Base-by-base conservation (phyloP, 2,888 invertebrate genomes). In the Tubulanus polymorphus region DNA sequence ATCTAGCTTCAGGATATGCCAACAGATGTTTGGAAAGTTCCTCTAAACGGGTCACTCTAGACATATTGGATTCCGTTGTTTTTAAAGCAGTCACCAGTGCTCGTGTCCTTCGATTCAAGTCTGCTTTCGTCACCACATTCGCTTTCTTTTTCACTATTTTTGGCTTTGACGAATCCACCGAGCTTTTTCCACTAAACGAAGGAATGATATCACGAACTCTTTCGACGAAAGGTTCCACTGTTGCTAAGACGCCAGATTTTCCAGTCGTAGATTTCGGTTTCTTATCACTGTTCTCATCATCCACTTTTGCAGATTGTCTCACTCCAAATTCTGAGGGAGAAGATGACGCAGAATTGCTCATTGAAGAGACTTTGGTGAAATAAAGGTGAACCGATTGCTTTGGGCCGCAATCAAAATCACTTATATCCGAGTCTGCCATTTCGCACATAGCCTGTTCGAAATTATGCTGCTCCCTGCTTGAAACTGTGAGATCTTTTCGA, bases 21-120 rank as follows among this genome's bases (percentile, higher is more conserved):
- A 85, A 83, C n/a, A 91, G 78, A 73, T 91, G 90, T 1, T 81
- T 79, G 37, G 88, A 84, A 48, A 91, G 82, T 67, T 88, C 86
- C 69, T 88, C 87, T 0, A 89, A 78, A 65, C 88, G 82, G 51
- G 83, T 81, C 60, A 85, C 76, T 62, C 83, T 83, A 2, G 86
- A 85, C 20, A 82, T 80, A 3, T 53, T 41, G 6, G 70, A 66
- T 26, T 59, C 58, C 1, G 72, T 71, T 25, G 55, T 55, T 28
- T 63, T 64, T 20, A 73, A 48, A 46, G 62, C 59, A 41, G 59
- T 51, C 23, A 71, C 68, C 18, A 73, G 55, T 26, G 64, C 68
- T 28, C 59, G 59, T 26, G 74, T 73, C 27, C 69, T 60, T 3
- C 59, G 58, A 25, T 67, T 65, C 2, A 71, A 56, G 2, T 57